These are phyloP conservation scores for Lysiphlebus fabarum DNA, from an alignment of 1,140 invertebrate genomes.

Conservation along the genomic window DNA sequence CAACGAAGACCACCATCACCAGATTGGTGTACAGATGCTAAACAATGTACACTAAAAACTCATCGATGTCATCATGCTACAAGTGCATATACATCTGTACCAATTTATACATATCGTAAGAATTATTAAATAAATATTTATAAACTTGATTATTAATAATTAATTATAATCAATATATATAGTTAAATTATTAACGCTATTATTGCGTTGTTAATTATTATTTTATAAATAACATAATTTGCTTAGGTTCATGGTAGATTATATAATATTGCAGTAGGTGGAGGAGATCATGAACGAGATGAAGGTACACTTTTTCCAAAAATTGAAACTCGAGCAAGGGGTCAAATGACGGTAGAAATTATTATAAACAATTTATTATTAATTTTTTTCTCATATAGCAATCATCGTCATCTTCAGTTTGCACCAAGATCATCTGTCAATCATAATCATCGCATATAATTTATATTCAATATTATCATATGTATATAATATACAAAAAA, in stretches of 20 bases:
- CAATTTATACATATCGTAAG: conserved; percentile 56
- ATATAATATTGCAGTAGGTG: conserved; percentile 56
- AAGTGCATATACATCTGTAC: conserved; percentile 85
- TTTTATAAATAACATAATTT: conserved; percentile 34
- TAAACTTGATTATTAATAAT: conserved; percentile 4
- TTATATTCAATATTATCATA: too few species aligned
- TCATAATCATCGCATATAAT: too few species aligned
- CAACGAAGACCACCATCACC: conserved; percentile 63
- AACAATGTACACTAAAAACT: conserved; percentile 75
- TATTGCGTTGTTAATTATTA: neutral
- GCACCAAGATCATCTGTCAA: too few species aligned
- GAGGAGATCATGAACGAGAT: conserved; percentile 44
- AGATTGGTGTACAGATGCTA: conserved; percentile 59
- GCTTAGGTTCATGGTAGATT: conserved; percentile 51
- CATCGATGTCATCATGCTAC: conserved; percentile 85
- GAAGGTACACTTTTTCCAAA: conserved; percentile 48
- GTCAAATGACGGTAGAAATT: conserved; percentile 51
- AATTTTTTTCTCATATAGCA: too few species aligned
- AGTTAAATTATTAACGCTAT: neutral
- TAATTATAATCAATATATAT: neutral
- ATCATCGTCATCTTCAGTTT: too few species aligned
- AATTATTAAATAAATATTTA: conserved; percentile 13
- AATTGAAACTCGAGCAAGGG: conserved; percentile 49
- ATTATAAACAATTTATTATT: neutral
- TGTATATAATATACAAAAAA: too few species aligned